Evolutionary conservation across 2,797 vertebrate species (phyloP), one percentile per base, ranked within the genome.

Genomic region (Champsocephalus esox): DNA sequence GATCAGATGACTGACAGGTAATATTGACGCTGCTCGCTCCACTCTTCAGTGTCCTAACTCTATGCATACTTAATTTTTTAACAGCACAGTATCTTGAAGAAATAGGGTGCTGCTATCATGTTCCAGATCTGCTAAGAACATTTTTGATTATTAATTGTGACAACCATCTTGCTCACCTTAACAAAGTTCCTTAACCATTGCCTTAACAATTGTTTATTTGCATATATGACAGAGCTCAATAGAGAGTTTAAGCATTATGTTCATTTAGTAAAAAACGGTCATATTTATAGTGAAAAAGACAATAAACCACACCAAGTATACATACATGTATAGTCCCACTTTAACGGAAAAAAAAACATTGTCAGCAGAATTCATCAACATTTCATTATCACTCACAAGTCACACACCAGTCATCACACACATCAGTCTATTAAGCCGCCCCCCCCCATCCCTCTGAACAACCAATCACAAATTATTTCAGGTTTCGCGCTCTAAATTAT

Each of bases 1-100:
- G 45, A 50, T 76, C 44, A 61, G 13, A 62, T 46, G 3, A 32
- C 50, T 46, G 54, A 19, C n/a, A 58, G 16, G 14, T 41, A 59
- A 50, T 24, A 38, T 11, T 56, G n/a, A 45, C 13, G 12, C 13
- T 46, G 21, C 45, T 50, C 2, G 3, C 32, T 50, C 43, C n/a
- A 51, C 12, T 66, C 28, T 58, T 45, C 44, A 38, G 17, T 43
- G 3, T 51, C 54, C 50, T 45, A 2, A 21, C 58, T 65, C 14
- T 8, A 28, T 12, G 14, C 32, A 12, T 48, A 12, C 17, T 55
- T 4, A 44, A 28, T 54, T n/a, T 46, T 48, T 19, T 38, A 61
- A 52, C 5, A 60, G 49, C 21, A 3, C 28, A 49, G 28, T 24
- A 14, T 19, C 0, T 17, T 21, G 1, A 46, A 57, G 11, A 21